A percentile compares a stretch with the other conserved stretches of the same genome.
These are phyloP conservation scores for Catocala nupta DNA, from an alignment of 2,888 invertebrate species.

Conservation along the genomic window DNA sequence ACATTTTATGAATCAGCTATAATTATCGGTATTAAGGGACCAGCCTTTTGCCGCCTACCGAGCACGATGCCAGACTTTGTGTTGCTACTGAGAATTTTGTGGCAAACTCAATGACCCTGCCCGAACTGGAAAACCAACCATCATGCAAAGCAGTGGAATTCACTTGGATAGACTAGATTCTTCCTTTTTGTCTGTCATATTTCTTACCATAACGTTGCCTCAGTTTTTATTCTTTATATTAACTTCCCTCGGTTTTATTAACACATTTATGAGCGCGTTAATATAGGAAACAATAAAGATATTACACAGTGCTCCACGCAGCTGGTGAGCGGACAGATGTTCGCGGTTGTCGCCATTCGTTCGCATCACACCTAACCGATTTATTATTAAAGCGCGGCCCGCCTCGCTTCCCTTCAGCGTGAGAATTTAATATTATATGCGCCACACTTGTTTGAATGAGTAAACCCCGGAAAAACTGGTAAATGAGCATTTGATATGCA, in stretches of 20 bases:
- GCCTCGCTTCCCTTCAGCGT: conserved; percentile 30
- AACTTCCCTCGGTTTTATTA: neutral
- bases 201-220: too few relatives aligned
- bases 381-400: conserved; percentile 45
- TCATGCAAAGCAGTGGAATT: too few relatives aligned
- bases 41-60: too few relatives aligned
- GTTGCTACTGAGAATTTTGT: too few relatives aligned
- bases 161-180: too few relatives aligned
- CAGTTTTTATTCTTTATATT: too few relatives aligned
- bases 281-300: neutral
- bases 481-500: conserved; percentile 13
- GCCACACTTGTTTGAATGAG: conserved; percentile 8
- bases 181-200: too few relatives aligned
- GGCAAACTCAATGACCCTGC: too few relatives aligned
- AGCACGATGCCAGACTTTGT: too few relatives aligned
- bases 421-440: conserved; percentile 36
- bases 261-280: neutral
- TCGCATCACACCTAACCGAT: conserved; percentile 33
- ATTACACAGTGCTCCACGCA: neutral
- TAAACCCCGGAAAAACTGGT: conserved; percentile 7
- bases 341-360: conserved; percentile 17
- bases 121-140: too few relatives aligned
- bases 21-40: too few relatives aligned
- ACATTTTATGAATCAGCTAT: too few relatives aligned
- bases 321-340: conserved; percentile 5